These are phyloP conservation scores for Calameuta idolon DNA, from an alignment of 2,888 invertebrate species.

Conservation along the genomic window DNA sequence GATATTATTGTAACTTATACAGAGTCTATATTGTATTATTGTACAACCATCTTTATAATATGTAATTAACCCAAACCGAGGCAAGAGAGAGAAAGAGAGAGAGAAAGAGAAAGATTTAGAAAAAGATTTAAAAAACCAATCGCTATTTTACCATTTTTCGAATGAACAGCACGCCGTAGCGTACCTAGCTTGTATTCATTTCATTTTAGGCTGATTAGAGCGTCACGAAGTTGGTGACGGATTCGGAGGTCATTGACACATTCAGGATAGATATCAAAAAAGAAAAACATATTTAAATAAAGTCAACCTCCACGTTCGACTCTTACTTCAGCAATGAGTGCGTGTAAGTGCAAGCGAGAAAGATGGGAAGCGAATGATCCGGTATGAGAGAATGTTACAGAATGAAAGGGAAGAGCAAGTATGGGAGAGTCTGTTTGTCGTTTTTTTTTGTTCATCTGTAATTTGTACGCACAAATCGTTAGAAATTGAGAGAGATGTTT, in stretches of 20 bases:
- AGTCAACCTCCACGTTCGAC: neutral
- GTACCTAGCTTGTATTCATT: neutral
- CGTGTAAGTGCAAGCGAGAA: neutral
- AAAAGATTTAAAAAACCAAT: slow-evolving; percentile 42
- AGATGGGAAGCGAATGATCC: neutral
- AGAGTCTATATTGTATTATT: slow-evolving; percentile 64
- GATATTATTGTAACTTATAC: slow-evolving; percentile 64
- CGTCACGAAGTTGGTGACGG: neutral
- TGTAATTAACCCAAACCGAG: slow-evolving; percentile 32
- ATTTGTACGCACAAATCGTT: slow-evolving; percentile 23
- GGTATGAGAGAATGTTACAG: neutral
- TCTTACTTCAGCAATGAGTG: neutral
- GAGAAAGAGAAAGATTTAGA: slow-evolving; percentile 25
- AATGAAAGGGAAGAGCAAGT: neutral
- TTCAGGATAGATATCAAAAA: neutral
- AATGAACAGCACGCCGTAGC: slow-evolving; percentile 22
- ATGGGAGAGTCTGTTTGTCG: neutral
- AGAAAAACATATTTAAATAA: neutral
- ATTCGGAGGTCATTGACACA: neutral
- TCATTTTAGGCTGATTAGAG: neutral
- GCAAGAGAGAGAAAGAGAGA: slow-evolving; percentile 16
- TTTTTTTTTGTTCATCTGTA: slow-evolving; percentile 3
- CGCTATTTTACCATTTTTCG: slow-evolving; percentile 56
- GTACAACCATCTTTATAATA: slow-evolving; percentile 57
- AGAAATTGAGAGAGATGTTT: slow-evolving; percentile 16